phyloP scores from a whole-genome alignment of 35 echinoderm and acorn worm species.

The Lytechinus variegatus region DNA sequence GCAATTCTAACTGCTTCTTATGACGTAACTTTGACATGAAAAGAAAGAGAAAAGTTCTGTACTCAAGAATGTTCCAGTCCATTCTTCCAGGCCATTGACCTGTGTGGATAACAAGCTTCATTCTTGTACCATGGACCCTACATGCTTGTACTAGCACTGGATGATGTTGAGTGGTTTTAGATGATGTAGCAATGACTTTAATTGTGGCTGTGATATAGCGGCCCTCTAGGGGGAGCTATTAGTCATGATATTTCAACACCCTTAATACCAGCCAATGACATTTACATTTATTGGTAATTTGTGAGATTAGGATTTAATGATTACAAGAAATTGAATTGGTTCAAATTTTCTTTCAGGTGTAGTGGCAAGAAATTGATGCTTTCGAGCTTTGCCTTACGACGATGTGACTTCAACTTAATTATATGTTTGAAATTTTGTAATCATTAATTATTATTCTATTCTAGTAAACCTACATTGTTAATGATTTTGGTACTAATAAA shows the following conservation, averaged over 20 bases:
- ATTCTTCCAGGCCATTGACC: background rate
- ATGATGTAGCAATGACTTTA: background rate
- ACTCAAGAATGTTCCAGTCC: background rate
- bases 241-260: background rate
- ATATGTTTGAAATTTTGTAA: too few species aligned
- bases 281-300: constrained; percentile 5
- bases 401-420: too few species aligned
- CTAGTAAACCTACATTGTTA: too few species aligned
- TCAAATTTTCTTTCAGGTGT: too few species aligned
- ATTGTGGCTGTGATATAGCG: background rate
- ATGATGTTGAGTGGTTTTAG: background rate
- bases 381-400: too few species aligned
- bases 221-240: background rate
- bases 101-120: background rate
- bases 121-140: too few species aligned
- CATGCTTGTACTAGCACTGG: background rate
- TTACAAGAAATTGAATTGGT: too few species aligned
- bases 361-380: too few species aligned
- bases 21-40: too few species aligned
- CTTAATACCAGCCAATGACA: background rate
- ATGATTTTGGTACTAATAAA: too few species aligned
- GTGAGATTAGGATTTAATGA: background rate
- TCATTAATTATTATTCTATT: too few species aligned
- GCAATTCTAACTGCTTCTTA: too few species aligned
- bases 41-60: background rate